Conservation (phyloP, 2,888 invertebrate species). For the Elysia crispata region DNA sequence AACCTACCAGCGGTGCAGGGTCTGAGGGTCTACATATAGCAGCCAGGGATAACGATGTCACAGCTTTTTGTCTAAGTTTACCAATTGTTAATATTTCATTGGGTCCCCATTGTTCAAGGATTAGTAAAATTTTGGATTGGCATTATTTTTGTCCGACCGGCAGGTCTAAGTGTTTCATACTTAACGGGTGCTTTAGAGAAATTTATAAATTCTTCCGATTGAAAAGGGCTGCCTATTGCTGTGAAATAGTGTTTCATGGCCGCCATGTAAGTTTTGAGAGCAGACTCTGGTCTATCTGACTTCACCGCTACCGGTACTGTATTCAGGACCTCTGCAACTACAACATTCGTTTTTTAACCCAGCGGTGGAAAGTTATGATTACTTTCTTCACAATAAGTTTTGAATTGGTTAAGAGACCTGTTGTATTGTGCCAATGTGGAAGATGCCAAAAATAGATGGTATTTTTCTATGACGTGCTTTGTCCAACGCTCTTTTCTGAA, state of each 20-base stretch:
- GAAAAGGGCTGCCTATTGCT: neutral
- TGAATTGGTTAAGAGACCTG: neutral
- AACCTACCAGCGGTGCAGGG: conserved; percentile 15
- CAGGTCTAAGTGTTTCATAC: conserved; percentile 9
- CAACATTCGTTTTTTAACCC: neutral
- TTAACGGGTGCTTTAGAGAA: conserved; percentile 15
- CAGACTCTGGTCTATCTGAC: conserved; percentile 18
- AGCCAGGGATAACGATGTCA: conserved; percentile 10
- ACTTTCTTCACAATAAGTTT: neutral
- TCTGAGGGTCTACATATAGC: conserved; percentile 19
- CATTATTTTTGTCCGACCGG: neutral
- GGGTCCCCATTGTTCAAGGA: neutral
- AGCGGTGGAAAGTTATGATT: neutral
- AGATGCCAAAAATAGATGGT: neutral
- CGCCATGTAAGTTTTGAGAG: conserved; percentile 10
- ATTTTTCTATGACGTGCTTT: neutral
- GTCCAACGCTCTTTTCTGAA: neutral
- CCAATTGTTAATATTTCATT: conserved; percentile 9
- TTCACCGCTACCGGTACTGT: neutral
- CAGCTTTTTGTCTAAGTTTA: conserved; percentile 16
- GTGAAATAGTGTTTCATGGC: conserved; percentile 2
- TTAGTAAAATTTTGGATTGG: conserved; percentile 1
- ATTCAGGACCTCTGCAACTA: neutral
- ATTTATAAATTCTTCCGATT: neutral
- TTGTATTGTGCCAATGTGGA: conserved; percentile 16